phyloP scores from a whole-genome alignment of 2,888 invertebrate species.

The Hirudinaria manillensis region DNA sequence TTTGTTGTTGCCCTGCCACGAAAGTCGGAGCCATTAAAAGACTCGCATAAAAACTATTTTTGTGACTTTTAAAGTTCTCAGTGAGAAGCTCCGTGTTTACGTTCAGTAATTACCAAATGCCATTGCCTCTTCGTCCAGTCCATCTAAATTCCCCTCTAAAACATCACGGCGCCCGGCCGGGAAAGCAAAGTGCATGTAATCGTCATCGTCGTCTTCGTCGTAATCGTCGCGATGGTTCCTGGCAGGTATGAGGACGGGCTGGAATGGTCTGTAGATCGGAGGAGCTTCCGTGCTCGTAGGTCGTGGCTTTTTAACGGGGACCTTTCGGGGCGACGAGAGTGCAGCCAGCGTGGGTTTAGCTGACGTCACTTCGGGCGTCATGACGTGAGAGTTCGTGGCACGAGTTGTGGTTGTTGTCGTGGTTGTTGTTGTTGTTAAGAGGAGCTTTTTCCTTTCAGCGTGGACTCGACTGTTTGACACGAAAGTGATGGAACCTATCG shows the following conservation, averaged over 20 bases:
- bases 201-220: slow-evolving; percentile 15
- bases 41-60: neutral
- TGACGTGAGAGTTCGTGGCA: neutral
- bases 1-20: too few species aligned
- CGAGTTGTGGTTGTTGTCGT: neutral
- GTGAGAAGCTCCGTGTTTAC: too few species aligned
- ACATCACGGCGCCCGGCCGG: too few species aligned
- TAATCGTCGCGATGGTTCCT: slow-evolving; percentile 2
- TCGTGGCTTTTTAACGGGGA: neutral
- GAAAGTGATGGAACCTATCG: slow-evolving; percentile 25
- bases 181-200: neutral
- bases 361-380: neutral
- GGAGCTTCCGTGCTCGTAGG: neutral
- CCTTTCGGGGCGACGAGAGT: too few species aligned
- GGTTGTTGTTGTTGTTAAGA: neutral
- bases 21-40: neutral
- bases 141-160: too few species aligned
- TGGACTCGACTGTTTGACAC: slow-evolving; percentile 19
- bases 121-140: too few species aligned
- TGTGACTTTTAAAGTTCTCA: neutral
- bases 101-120: too few species aligned
- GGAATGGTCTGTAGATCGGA: neutral
- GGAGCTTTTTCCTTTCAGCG: neutral
- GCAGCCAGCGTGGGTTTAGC: neutral
- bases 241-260: slow-evolving; percentile 4